These are phyloP conservation scores for Chloromyia formosa DNA, from an alignment of 2,888 invertebrate species.

Conservation along the genomic window DNA sequence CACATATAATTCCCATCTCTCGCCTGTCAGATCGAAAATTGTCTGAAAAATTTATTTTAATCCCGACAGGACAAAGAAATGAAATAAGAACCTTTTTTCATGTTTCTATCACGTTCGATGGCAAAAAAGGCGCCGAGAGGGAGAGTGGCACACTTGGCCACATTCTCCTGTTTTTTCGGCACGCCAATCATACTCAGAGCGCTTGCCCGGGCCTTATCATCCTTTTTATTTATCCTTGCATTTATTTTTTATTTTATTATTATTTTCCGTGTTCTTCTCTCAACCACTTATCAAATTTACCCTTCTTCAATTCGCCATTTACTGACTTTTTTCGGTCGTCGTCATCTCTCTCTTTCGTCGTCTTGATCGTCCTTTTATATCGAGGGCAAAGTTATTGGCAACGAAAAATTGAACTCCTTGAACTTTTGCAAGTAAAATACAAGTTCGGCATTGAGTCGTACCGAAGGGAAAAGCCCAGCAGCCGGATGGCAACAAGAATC, in stretches of 20 bases:
- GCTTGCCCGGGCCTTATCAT: constrained; percentile 43
- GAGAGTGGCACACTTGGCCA: too few relatives aligned
- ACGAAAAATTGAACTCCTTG: constrained; percentile 33
- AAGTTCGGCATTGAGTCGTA: too few relatives aligned
- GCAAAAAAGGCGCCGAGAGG: not conserved
- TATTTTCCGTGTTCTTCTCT: constrained; percentile 20
- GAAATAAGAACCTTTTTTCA: constrained; percentile 28
- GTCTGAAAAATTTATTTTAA: constrained; percentile 44
- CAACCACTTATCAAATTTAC: constrained; percentile 44
- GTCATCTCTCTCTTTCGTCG: not conserved
- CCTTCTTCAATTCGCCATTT: constrained; percentile 44
- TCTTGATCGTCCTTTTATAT: constrained; percentile 5
- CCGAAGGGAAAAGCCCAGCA: too few relatives aligned
- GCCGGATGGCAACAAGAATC: too few relatives aligned
- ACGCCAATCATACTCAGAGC: constrained; percentile 32
- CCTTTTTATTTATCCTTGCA: constrained; percentile 5
- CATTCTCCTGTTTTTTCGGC: not conserved
- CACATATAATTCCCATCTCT: constrained; percentile 28
- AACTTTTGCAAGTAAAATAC: constrained; percentile 17
- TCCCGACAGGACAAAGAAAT: constrained; percentile 41
- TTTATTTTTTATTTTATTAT: too few relatives aligned
- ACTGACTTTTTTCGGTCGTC: constrained; percentile 25
- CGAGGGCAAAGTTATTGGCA: constrained; percentile 24
- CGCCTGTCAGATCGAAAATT: constrained; percentile 42
- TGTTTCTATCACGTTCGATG: not conserved